Evolutionary conservation across 2,113 vertebrate species (phyloP), one percentile per base, ranked within the genome.

Genomic region (Mugil cephalus): DNA sequence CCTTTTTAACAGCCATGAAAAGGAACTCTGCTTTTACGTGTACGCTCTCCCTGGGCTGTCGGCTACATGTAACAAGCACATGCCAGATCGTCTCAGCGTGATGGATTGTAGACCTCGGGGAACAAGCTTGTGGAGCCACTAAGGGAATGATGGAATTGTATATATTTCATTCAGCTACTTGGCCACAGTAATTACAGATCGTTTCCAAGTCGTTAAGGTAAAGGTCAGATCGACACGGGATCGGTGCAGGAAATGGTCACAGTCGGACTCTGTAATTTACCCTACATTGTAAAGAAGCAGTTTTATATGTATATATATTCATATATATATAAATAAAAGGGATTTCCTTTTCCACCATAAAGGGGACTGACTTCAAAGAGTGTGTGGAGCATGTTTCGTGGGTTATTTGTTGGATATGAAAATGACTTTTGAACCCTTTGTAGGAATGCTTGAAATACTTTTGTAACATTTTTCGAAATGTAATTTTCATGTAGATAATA

Each of bases 101-200:
- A 88, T 83, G 66, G 80, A 89, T 87, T 77, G 68, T 60, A 12
- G 60, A 67, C 69, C 48, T 69, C 34, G 50, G 52, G 39, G 67
- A 68, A 56, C 30, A 24, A 63, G 68, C 66, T 55, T 36, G 24
- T 46, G 47, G 46, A 15, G 48, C 36, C 35, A 2, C 30, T 50
- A n/a, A 59, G 24, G 12, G 38, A 74, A 65, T 60, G 45, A 79
- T 59, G 54, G 50, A 73, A 80, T 71, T 71, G 59, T 61, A 53
- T 73, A 36, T 53, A 46, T 86, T 83, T 64, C 53, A 66, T 80
- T 86, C 78, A 63, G 38, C 30, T 30, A 51, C 39, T 64, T 64
- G 67, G 64, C 36, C 8, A 8, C 72, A 42, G 86, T 87, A 86
- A 88, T 89, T 88, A 86, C 69, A 47, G 10, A 36, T 60, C 52